Evolutionary conservation across 2,888 invertebrate species (phyloP).

Genomic region (Tenthredo livida): DNA sequence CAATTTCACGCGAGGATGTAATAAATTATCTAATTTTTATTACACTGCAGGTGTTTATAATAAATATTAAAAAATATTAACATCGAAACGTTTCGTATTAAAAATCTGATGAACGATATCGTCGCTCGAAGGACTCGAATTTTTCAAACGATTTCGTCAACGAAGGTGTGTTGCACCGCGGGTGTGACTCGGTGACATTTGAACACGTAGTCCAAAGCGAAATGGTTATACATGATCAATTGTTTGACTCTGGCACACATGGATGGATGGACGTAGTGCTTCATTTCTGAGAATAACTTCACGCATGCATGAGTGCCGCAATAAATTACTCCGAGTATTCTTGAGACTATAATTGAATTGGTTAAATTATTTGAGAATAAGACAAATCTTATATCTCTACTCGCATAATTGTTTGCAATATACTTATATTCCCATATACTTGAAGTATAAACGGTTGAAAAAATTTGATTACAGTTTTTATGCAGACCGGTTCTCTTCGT

Average conservation of each 20-base stretch:
- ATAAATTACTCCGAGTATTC: neutral
- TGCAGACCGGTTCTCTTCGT: neutral
- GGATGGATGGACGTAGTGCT: neutral
- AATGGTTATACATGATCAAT: neutral
- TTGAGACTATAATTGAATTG: neutral
- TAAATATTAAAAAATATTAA: neutral
- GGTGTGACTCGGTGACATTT: conserved; percentile 39
- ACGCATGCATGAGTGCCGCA: neutral
- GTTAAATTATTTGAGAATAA: neutral
- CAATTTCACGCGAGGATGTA: neutral
- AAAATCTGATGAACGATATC: neutral
- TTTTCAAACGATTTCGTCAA: neutral
- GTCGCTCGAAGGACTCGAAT: neutral
- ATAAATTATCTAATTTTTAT: neutral
- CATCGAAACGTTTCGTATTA: neutral
- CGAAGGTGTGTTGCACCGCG: neutral
- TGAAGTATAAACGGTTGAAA: neutral
- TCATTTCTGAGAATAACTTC: neutral
- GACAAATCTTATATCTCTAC: neutral
- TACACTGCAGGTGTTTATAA: neutral
- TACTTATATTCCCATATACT: neutral
- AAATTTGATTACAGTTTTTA: conserved; percentile 4
- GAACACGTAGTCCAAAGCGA: conserved; percentile 7
- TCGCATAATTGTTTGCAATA: neutral
- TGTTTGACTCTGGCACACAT: neutral